Evolutionary conservation across 2,797 vertebrate genomes (phyloP), one percentile per base, ranked within the genome.

Genomic region (Enteromius treurensis): DNA sequence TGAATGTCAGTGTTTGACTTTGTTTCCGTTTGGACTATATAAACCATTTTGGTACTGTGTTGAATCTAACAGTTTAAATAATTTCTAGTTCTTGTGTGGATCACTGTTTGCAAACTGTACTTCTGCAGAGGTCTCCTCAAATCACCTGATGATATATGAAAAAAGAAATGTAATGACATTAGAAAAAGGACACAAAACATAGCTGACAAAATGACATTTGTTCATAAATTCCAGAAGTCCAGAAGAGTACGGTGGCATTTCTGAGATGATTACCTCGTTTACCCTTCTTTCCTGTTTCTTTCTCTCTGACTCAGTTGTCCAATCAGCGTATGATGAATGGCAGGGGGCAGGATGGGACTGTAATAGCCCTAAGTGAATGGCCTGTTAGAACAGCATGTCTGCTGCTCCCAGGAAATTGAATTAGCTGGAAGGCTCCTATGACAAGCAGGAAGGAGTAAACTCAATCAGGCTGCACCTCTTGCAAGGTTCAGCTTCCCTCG

Each of bases 311-410:
- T 79, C 75, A 26, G n/a, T 65, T 77, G 51, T 21, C 60, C 81
- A 83, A 84, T 84, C 83, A 70, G 58, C 60, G 58, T 82, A 67
- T 86, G 86, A 88, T 86, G 67, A 83, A 88, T 86, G 88, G 85
- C 40, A 69, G 79, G 87, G 88, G 87, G 84, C 75, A 83, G 80
- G 89, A 89, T 87, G 80, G 71, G 70, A 70, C 70, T 1, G 87
- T 93, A 92, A 93, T 93, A 85, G 88, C 89, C 88, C 90, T 92
- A 92, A 94, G 92, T 92, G 90, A 94, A 92, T 92, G 90, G 90
- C 87, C 88, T 87, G 89, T 92, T 89, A 88, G 90, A 91, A 82
- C 91, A 91, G 88, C 92, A 90, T 93, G 91, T 90, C 93, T 90
- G 88, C 88, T 60, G 82, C 88, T 85, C 90, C 88, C 89, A 87